phyloP scores from a whole-genome alignment of 2,797 vertebrate species.

The Muscicapa striata region DNA sequence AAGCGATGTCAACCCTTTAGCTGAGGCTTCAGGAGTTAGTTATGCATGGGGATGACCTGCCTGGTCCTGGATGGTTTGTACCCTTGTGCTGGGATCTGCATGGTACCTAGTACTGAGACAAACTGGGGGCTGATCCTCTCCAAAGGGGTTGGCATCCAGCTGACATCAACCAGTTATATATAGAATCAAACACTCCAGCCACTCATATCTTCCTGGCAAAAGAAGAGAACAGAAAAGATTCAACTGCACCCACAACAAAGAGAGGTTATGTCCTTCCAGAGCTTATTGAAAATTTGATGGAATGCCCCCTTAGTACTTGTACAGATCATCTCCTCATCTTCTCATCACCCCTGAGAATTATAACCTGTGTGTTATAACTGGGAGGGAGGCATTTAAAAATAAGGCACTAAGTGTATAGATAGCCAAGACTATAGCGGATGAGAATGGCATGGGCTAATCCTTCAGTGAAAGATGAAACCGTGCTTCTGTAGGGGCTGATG shows the following conservation, averaged over 20 bases:
- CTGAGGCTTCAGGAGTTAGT: conserved; percentile 65
- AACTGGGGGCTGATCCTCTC: conserved; percentile 80
- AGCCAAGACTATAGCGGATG: conserved; percentile 48
- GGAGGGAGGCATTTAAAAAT: conserved; percentile 54
- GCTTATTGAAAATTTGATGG: conserved; percentile 22
- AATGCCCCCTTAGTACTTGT: not conserved
- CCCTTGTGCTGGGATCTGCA: conserved; percentile 75
- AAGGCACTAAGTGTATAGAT: conserved; percentile 49
- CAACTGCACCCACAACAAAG: conserved; percentile 64
- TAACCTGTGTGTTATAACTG: not conserved
- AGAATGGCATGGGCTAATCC: conserved; percentile 61
- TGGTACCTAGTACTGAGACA: conserved; percentile 77
- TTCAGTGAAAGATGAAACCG: conserved; percentile 63
- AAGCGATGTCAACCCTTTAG: conserved; percentile 53
- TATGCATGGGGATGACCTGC: conserved; percentile 70
- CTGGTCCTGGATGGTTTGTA: conserved; percentile 75
- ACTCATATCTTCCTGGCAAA: conserved; percentile 85
- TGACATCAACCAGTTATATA: conserved; percentile 95
- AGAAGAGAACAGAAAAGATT: conserved; percentile 74
- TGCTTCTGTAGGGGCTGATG: conserved; percentile 11
- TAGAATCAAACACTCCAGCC: conserved; percentile 90
- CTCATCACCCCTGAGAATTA: conserved; percentile 14
- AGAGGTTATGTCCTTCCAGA: conserved; percentile 6
- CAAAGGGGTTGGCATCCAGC: conserved; percentile 88
- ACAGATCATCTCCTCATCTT: not conserved